Evolutionary conservation across 2,888 invertebrate species (phyloP), one percentile per base, ranked within the genome.

Genomic region (Xestia sexstrigata): DNA sequence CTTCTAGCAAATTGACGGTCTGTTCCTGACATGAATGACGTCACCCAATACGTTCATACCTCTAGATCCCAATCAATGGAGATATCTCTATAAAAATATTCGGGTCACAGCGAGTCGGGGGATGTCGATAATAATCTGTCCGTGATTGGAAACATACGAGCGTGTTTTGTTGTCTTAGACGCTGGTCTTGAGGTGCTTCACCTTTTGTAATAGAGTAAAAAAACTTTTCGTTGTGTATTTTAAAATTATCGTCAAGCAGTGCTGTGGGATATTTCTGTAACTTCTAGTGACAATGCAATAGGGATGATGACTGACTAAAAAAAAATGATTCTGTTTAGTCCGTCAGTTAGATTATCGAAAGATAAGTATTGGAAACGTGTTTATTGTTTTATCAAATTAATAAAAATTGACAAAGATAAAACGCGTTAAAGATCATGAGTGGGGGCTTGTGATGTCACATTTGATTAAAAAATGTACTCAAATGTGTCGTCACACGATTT

Each of bases 71-170:
- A 87, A 89, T 88, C 84, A 82, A 85, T 84, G 76, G 76, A 82
- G 78, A 89, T 85, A 86, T 84, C 87, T 84, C 70, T 79, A 79
- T 88, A 84, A 89, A 88, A 88, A 86, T 88, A 88, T 88, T 88
- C 82, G 80, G 87, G 87, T 86, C 86, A 83, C 76, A 88, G 80
- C 69, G 78, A 72, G 58, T 30, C 80, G 68, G 75, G 79, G 82
- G 83, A 88, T 83, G 83, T 85, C 87, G 85, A 83, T 82, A 88
- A 85, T 88, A 89, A 89, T 89, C 81, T 81, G 69, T 67, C 78
- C 65, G 77, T 67, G 71, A 42, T 30, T 79, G 71, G n/a, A 82
- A 89, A 90, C 71, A 89, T 81, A 89, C 78, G 82, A 66, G 0
- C 13, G 23, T 17, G 23, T 60, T 58, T 85, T 82, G 30, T 67